phyloP scores from a whole-genome alignment of 2,797 vertebrate species.

The Huso huso region DNA sequence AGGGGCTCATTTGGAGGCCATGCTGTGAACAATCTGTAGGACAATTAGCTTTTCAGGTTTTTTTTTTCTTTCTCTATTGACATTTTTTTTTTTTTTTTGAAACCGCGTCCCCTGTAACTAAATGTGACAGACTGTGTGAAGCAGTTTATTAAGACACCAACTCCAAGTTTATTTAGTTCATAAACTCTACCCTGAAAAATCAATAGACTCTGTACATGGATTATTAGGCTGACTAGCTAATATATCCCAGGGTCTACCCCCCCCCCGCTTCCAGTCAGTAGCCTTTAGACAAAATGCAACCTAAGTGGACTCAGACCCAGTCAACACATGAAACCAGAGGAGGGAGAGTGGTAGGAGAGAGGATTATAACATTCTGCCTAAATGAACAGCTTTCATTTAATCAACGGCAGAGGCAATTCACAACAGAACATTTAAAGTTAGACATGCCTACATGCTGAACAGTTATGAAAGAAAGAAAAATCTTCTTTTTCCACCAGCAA shows the following conservation, averaged over 20 bases:
- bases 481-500: background rate
- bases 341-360: background rate
- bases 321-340: background rate
- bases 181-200: conserved; percentile 79
- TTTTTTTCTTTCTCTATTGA: too few relatives aligned
- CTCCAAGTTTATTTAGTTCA: conserved; percentile 82
- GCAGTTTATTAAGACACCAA: conserved; percentile 80
- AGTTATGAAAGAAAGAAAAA: background rate
- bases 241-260: conserved; percentile 67
- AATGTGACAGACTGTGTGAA: conserved; percentile 74
- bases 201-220: conserved; percentile 72
- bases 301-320: background rate
- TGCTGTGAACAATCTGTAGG: conserved; percentile 81
- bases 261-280: conserved; percentile 16
- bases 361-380: background rate
- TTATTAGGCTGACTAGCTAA: conserved; percentile 78
- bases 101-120: conserved; percentile 67
- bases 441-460: background rate
- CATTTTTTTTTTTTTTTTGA: conserved; percentile 35
- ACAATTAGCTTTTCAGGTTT: conserved; percentile 62
- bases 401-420: background rate
- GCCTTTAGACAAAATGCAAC: too few relatives aligned
- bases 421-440: background rate
- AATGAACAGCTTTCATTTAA: background rate
- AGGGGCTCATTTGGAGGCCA: conserved; percentile 79